A percentile compares a stretch with the other conserved stretches of the same genome.
Conservation (phyloP, 2,113 vertebrate species). For the Maccullochella peelii region DNA sequence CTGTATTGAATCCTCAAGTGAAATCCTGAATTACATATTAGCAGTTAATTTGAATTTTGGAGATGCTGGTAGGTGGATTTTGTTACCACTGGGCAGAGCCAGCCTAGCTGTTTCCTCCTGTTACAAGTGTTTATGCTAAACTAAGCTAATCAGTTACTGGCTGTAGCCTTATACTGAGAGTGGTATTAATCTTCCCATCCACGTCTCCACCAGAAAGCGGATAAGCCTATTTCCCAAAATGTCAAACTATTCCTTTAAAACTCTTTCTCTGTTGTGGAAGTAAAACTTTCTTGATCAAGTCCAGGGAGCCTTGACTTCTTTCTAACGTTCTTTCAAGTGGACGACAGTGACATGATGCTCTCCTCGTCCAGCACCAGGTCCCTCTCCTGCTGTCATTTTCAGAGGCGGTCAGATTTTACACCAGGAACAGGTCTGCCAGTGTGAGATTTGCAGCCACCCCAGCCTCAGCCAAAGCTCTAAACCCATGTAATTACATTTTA, state of each 20-base stretch:
- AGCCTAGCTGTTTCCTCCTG: background rate
- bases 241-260: conserved; percentile 1
- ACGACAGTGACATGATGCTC: conserved; percentile 1
- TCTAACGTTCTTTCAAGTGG: background rate
- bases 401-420: conserved; percentile 50
- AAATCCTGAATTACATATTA: background rate
- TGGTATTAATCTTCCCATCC: background rate
- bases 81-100: background rate
- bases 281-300: background rate
- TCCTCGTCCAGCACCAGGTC: background rate
- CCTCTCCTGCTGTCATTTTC: conserved; percentile 46
- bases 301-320: background rate
- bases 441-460: conserved; percentile 68
- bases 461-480: conserved; percentile 70
- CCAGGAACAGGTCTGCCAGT: conserved; percentile 58
- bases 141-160: background rate
- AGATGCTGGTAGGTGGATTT: background rate
- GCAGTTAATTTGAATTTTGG: background rate
- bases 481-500: conserved; percentile 81
- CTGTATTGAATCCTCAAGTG: background rate
- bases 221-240: background rate
- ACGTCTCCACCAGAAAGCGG: background rate
- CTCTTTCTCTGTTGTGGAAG: background rate
- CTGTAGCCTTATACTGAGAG: background rate
- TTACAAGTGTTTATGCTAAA: background rate